phyloP scores from a whole-genome alignment of 2,797 vertebrate species.

The Coreius guichenoti region DNA sequence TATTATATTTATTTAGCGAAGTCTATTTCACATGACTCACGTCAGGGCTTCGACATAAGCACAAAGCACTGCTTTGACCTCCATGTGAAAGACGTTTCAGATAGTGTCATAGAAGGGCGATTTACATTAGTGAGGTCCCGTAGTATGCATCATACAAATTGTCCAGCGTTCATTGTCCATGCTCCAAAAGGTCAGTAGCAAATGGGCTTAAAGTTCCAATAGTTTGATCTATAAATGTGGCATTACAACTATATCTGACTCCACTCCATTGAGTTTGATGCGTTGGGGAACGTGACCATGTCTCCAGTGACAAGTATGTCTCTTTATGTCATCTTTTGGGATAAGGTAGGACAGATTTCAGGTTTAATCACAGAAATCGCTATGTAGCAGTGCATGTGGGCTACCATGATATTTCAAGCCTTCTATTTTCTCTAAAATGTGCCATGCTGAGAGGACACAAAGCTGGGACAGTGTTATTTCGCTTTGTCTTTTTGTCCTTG shows the following conservation, averaged over 20 bases:
- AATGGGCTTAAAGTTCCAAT: background rate
- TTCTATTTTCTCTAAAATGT: constrained; percentile 31
- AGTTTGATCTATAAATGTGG: background rate
- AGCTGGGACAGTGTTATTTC: constrained; percentile 53
- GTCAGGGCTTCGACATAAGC: background rate
- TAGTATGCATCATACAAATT: background rate
- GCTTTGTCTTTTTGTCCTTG: constrained; percentile 60
- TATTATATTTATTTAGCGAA: constrained; percentile 15
- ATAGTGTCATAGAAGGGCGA: background rate
- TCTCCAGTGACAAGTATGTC: background rate
- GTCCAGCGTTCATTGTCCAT: background rate
- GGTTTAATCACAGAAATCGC: background rate
- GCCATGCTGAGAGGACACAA: constrained; percentile 48
- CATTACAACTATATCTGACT: background rate
- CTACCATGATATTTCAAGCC: constrained; percentile 11
- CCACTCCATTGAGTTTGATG: background rate
- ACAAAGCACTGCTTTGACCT: background rate
- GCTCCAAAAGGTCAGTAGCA: background rate
- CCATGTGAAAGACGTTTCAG: background rate
- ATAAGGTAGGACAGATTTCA: background rate
- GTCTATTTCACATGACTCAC: constrained; percentile 2
- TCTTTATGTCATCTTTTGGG: background rate
- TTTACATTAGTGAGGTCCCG: background rate
- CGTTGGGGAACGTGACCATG: background rate
- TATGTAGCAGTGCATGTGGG: background rate